phyloP scores from a whole-genome alignment of 2,113 vertebrate genomes.

The Ardeotis arabs region DNA sequence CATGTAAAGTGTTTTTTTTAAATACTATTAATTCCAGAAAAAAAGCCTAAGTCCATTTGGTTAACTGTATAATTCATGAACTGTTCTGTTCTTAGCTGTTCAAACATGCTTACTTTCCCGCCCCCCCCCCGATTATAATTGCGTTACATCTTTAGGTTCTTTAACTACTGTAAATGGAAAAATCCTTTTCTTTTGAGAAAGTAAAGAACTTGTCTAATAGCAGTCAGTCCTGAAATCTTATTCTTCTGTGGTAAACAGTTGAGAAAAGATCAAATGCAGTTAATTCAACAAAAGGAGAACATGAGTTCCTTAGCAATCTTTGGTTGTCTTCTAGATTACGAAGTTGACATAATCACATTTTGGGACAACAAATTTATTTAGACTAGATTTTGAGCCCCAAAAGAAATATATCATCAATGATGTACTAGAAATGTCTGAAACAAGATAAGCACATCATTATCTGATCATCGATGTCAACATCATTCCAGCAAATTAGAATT shows the following conservation, averaged over 20 bases:
- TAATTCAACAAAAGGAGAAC: background rate
- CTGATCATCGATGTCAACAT: background rate
- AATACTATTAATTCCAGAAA: background rate
- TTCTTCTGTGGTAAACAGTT: background rate
- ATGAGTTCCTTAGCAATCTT: background rate
- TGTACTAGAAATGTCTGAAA: background rate
- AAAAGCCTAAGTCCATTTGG: background rate
- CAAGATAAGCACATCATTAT: background rate
- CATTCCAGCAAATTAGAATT: background rate
- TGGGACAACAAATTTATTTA: background rate
- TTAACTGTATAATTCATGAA: background rate
- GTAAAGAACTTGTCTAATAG: background rate
- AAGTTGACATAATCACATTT: background rate
- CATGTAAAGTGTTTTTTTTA: accelerated
- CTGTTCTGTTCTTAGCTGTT: background rate
- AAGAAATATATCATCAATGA: background rate
- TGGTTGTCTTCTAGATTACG: background rate
- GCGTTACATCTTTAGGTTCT: background rate
- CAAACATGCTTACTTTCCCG: background rate
- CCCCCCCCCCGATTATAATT: background rate
- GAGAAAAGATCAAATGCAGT: background rate
- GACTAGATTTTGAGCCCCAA: background rate
- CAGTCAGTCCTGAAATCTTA: background rate
- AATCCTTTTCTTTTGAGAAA: background rate
- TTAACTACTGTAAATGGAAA: background rate